These are phyloP conservation scores for Oceanites oceanicus DNA, from an alignment of 2,113 vertebrate genomes.

Conservation along the genomic window DNA sequence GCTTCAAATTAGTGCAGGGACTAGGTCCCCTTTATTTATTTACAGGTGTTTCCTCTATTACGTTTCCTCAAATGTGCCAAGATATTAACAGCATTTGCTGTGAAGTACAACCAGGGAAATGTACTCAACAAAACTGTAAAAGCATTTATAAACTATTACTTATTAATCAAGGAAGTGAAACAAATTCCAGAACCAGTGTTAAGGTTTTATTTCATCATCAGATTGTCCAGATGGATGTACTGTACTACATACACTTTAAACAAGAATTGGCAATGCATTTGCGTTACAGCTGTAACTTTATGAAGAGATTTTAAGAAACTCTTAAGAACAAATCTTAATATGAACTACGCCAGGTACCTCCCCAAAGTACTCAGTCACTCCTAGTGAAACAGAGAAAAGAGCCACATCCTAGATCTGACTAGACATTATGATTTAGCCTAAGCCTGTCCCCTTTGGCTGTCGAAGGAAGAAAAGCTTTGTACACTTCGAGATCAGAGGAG, in stretches of 20 bases:
- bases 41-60: neutral
- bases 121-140: neutral
- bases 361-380: neutral
- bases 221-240: neutral
- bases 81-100: neutral
- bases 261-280: neutral
- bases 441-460: neutral
- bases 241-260: rapidly evolving
- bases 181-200: neutral
- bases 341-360: neutral
- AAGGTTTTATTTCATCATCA: neutral
- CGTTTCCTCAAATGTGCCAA: neutral
- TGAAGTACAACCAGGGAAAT: neutral
- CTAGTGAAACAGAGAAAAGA: neutral
- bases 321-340: neutral
- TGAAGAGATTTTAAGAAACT: neutral
- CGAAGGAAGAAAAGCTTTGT: neutral
- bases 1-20: neutral
- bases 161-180: neutral
- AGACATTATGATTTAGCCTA: neutral
- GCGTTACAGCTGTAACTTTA: neutral
- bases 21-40: neutral
- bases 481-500: neutral
- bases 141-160: neutral
- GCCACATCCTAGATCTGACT: neutral